Evolutionary conservation across 2,797 vertebrate species (phyloP).

Genomic region (Otolemur crassicaudatus): DNA sequence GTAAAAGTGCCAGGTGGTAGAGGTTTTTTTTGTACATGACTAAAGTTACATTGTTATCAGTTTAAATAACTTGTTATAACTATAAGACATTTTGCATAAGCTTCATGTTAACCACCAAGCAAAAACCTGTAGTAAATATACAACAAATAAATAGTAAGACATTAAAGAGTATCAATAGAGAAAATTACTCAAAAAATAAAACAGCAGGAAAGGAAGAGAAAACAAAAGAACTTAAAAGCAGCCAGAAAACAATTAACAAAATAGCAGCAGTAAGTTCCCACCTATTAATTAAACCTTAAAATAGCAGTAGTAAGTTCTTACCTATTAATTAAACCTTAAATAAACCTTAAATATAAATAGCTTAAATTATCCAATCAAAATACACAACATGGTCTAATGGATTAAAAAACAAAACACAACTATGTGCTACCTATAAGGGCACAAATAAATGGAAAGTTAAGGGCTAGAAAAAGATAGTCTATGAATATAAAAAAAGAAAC

Average conservation of each 20-base stretch:
- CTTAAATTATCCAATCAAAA: neutral
- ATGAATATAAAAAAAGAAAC: neutral
- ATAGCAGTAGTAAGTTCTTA: neutral
- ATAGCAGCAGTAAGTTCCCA: neutral
- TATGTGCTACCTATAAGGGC: neutral
- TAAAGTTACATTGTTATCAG: neutral
- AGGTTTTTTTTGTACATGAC: neutral
- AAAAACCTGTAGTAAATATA: neutral
- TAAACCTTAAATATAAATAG: neutral
- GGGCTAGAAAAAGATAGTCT: neutral
- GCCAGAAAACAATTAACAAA: neutral
- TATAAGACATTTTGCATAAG: neutral
- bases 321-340: neutral
- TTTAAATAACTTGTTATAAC: neutral
- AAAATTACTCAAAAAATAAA: neutral
- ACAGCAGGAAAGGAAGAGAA: neutral
- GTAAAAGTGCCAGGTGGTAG: neutral
- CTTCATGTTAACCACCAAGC: neutral
- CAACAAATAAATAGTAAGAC: neutral
- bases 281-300: neutral
- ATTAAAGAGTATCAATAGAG: neutral
- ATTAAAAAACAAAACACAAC: neutral
- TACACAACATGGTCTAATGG: neutral
- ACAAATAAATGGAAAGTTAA: neutral
- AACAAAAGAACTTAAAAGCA: neutral